A percentile compares a stretch with the other conserved stretches of the same genome.
Evolutionary conservation across 2,113 vertebrate species (phyloP).

Genomic region (Xyliphius kryptos): DNA sequence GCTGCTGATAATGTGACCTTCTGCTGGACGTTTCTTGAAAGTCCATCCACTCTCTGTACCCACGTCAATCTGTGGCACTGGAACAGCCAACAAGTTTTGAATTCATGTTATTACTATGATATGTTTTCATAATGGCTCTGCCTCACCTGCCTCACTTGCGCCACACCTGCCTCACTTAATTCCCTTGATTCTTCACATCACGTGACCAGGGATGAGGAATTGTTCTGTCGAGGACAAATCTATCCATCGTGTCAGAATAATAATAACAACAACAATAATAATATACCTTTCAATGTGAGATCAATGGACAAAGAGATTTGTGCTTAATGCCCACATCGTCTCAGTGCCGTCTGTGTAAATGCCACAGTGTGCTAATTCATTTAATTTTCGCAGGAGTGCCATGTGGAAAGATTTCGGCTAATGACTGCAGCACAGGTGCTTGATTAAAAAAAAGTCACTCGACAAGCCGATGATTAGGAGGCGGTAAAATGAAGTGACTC

Average conservation of each 20-base stretch:
- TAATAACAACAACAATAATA: too few species aligned
- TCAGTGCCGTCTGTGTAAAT: conserved; percentile 40
- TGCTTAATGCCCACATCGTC: conserved; percentile 37
- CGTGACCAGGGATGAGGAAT: too few species aligned
- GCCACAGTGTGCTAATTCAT: conserved; percentile 39
- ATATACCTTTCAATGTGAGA: conserved; percentile 31
- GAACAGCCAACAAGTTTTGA: too few species aligned
- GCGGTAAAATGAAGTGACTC: conserved; percentile 4
- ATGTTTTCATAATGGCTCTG: too few species aligned
- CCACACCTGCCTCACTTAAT: too few species aligned
- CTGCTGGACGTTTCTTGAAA: too few species aligned
- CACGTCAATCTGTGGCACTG: too few species aligned
- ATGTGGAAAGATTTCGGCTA: conserved; percentile 15
- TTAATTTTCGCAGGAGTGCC: conserved; percentile 38
- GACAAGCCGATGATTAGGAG: conserved; percentile 1
- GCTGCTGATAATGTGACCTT: too few species aligned
- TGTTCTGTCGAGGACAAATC: conserved; percentile 22
- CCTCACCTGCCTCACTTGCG: too few species aligned
- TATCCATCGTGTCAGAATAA: conserved; percentile 26
- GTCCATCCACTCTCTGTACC: too few species aligned
- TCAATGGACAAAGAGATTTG: conserved; percentile 44
- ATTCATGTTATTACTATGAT: too few species aligned
- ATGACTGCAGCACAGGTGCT: conserved; percentile 33
- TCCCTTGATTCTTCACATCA: too few species aligned
- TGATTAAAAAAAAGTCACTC: conserved; percentile 36